These are phyloP conservation scores for Hippocampus barbouri DNA, from an alignment of 2,113 vertebrate genomes.

Conservation along the genomic window DNA sequence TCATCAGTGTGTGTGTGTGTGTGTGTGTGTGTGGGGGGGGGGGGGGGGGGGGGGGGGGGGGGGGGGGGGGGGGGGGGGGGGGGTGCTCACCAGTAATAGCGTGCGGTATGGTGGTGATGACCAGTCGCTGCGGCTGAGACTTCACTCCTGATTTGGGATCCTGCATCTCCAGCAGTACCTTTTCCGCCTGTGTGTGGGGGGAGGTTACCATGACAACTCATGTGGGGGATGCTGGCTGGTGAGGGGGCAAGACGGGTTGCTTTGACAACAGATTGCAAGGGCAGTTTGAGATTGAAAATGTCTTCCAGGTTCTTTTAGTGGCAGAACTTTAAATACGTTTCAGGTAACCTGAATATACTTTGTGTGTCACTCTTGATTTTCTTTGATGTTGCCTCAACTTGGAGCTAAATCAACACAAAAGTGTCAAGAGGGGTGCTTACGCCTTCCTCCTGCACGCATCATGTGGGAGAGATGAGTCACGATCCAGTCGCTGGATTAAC, in stretches of 20 bases:
- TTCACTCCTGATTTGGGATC: slow-evolving; percentile 81
- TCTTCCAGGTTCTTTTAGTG: not conserved
- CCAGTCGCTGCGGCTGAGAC: slow-evolving; percentile 83
- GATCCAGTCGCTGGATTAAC: slow-evolving; percentile 49
- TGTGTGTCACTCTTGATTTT: too few species aligned
- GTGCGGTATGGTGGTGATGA: slow-evolving; percentile 83
- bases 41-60: not conserved
- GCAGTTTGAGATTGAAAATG: not conserved
- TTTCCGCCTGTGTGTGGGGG: slow-evolving; percentile 79
- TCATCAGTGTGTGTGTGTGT: slow-evolving; percentile 19
- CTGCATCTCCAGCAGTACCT: slow-evolving; percentile 91
- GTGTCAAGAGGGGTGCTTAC: not conserved
- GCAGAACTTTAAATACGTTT: not conserved
- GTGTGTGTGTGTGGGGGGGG: too few species aligned
- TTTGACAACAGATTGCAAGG: slow-evolving; percentile 13
- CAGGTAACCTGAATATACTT: not conserved
- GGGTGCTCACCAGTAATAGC: slow-evolving; percentile 81
- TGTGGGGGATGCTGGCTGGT: not conserved
- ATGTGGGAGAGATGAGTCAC: slow-evolving; percentile 1
- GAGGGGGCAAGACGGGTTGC: slow-evolving; percentile 2
- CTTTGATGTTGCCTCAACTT: too few species aligned
- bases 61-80: not conserved
- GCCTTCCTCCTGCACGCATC: slow-evolving; percentile 5
- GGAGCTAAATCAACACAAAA: not conserved
- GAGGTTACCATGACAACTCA: slow-evolving; percentile 24